Conservation (phyloP, 2,113 vertebrate species). For the Tinamus guttatus region DNA sequence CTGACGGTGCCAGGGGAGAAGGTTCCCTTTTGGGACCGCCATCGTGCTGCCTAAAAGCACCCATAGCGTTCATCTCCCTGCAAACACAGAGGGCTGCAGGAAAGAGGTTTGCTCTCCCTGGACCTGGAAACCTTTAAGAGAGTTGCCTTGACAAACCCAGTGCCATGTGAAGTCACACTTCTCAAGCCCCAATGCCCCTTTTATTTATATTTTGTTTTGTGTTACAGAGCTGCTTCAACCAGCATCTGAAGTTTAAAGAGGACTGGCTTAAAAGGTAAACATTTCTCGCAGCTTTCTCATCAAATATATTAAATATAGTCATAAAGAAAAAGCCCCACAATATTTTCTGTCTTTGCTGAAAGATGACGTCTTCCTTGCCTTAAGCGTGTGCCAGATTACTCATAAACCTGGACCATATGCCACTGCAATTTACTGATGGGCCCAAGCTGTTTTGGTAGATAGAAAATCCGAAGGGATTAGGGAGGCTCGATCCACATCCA, state of each 20-base stretch:
- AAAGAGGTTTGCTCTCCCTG: background rate
- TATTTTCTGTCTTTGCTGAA: conserved; percentile 87
- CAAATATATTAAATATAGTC: conserved; percentile 52
- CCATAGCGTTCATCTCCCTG: background rate
- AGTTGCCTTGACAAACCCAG: background rate
- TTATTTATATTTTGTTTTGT: background rate
- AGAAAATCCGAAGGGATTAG: conserved; percentile 94
- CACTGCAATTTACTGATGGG: conserved; percentile 98
- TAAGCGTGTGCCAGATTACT: conserved; percentile 96
- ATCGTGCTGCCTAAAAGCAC: rapidly evolving
- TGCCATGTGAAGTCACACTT: rapidly evolving
- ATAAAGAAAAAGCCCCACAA: conserved; percentile 48
- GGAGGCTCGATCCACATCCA: conserved; percentile 86
- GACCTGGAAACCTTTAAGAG: background rate
- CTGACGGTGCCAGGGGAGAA: background rate
- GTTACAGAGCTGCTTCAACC: background rate
- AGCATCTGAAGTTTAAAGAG: conserved; percentile 33
- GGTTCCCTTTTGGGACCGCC: background rate
- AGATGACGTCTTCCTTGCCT: conserved; percentile 89
- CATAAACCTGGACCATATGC: conserved; percentile 99
- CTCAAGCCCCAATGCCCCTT: background rate
- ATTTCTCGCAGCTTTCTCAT: conserved; percentile 47
- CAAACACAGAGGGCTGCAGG: background rate
- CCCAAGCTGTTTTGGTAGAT: conserved; percentile 99
- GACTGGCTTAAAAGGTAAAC: conserved; percentile 50